phyloP scores from a whole-genome alignment of 2,113 vertebrate genomes.

The Pholis gunnellus region DNA sequence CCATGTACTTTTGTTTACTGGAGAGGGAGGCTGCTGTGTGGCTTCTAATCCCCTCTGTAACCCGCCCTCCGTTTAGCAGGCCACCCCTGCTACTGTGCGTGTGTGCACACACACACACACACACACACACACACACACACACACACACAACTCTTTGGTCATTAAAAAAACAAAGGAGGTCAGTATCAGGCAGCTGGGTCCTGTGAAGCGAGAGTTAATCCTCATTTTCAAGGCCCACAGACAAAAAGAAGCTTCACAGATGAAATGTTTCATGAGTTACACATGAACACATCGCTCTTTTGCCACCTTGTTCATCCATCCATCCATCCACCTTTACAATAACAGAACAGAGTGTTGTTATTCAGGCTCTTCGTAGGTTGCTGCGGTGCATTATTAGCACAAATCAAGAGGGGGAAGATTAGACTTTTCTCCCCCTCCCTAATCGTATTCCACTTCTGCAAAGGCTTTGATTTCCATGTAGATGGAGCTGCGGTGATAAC shows the following conservation, averaged over 20 bases:
- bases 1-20: slow-evolving; percentile 70
- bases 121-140: slow-evolving; percentile 24
- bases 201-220: slow-evolving; percentile 75
- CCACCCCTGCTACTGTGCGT: slow-evolving; percentile 39
- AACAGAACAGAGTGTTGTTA: slow-evolving; percentile 1
- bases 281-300: slow-evolving; percentile 25
- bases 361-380: slow-evolving; percentile 9
- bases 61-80: slow-evolving; percentile 47
- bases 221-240: slow-evolving; percentile 68
- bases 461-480: slow-evolving; percentile 79
- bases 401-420: slow-evolving; percentile 39
- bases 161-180: slow-evolving; percentile 82
- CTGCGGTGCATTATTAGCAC: slow-evolving; percentile 55
- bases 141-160: slow-evolving; percentile 65
- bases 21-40: slow-evolving; percentile 57
- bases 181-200: slow-evolving; percentile 79
- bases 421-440: slow-evolving; percentile 41
- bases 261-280: slow-evolving; percentile 57
- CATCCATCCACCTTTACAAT: slow-evolving; percentile 28
- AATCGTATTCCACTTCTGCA: slow-evolving; percentile 73
- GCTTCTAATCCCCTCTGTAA: slow-evolving; percentile 69
- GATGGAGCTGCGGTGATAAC: slow-evolving; percentile 69
- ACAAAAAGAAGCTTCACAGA: slow-evolving; percentile 66
- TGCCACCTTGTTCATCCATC: slow-evolving; percentile 43
- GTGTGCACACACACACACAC: slow-evolving; percentile 1